Conservation (phyloP, 1,140 invertebrate genomes). For the Diabrotica virgifera region DNA sequence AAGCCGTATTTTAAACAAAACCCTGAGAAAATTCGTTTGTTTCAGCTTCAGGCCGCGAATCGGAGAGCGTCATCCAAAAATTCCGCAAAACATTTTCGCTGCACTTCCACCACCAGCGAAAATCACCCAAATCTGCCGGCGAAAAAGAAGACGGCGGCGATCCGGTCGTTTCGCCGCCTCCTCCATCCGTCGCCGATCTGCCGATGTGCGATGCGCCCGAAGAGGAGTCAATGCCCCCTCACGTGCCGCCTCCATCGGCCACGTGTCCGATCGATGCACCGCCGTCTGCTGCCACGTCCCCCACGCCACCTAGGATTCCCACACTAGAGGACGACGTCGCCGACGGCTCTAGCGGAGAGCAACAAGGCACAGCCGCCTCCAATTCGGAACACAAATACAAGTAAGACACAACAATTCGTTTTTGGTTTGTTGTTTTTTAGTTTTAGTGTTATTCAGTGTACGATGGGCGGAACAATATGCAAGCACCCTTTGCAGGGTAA, state of each 20-base stretch:
- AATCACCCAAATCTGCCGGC: slow-evolving; percentile 19
- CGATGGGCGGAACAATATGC: too few relatives aligned
- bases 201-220: slow-evolving; percentile 43
- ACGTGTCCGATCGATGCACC: slow-evolving; percentile 21
- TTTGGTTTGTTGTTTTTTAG: neutral
- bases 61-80: slow-evolving; percentile 62
- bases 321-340: neutral
- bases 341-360: neutral
- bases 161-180: neutral
- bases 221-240: slow-evolving; percentile 38
- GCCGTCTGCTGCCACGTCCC: neutral
- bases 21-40: neutral
- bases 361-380: neutral
- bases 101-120: slow-evolving; percentile 60
- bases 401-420: slow-evolving; percentile 27
- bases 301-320: slow-evolving; percentile 1
- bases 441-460: too few relatives aligned
- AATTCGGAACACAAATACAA: slow-evolving; percentile 41
- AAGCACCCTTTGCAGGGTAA: too few relatives aligned
- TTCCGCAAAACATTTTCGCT: slow-evolving; percentile 68
- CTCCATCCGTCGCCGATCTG: neutral
- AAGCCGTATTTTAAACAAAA: too few relatives aligned
- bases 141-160: neutral
- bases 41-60: slow-evolving; percentile 21
- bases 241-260: slow-evolving; percentile 29